Evolutionary conservation across 2,113 vertebrate genomes (phyloP).

Genomic region (Ameiurus melas): DNA sequence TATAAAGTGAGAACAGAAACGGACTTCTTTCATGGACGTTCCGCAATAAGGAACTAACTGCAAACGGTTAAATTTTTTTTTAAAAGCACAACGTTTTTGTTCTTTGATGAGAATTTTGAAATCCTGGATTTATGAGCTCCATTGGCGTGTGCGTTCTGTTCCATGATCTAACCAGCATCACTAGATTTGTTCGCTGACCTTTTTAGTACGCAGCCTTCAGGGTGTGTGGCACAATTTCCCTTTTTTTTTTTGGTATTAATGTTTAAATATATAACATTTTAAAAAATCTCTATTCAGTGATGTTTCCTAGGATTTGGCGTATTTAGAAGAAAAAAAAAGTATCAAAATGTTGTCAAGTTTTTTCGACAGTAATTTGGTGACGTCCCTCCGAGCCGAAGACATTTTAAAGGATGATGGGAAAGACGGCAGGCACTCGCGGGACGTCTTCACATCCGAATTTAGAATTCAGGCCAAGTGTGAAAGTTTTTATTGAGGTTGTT

Average conservation of each 20-base stretch:
- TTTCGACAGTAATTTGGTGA: neutral
- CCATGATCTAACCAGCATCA: neutral
- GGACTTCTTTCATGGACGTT: neutral
- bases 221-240: neutral
- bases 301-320: slow-evolving; percentile 28
- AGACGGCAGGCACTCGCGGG: slow-evolving; percentile 4
- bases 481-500: neutral
- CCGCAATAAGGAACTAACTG: neutral
- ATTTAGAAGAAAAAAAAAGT: neutral
- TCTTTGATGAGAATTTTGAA: neutral
- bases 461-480: slow-evolving; percentile 7
- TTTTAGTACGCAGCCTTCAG: slow-evolving; percentile 39
- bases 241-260: neutral
- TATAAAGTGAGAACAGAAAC: too few species aligned
- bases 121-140: neutral
- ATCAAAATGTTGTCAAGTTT: neutral
- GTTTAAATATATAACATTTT: neutral
- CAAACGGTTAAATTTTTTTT: neutral
- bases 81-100: neutral
- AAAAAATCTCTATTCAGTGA: too few species aligned
- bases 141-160: neutral
- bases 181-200: slow-evolving; percentile 12
- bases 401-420: neutral
- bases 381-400: neutral
- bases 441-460: neutral